Percentiles rank a stretch among this genome's conserved stretches.
Evolutionary conservation across 2,888 invertebrate genomes (phyloP).

Genomic region (Tholera decimalis): DNA sequence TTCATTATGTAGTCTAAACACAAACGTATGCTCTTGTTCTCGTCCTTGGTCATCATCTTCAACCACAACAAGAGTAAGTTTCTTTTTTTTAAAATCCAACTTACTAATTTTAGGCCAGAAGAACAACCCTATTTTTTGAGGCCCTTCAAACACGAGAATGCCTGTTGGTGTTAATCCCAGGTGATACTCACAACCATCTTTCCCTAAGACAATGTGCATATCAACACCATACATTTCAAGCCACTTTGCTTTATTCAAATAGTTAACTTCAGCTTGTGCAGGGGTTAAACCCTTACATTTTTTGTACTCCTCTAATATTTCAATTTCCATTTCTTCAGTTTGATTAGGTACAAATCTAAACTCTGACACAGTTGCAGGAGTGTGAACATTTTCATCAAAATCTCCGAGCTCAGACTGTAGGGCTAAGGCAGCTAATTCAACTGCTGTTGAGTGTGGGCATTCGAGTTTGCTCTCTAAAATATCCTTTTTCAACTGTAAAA

Average conservation of each 20-base stretch:
- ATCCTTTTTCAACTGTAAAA: slow-evolving; percentile 99
- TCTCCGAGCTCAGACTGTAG: slow-evolving; percentile 99
- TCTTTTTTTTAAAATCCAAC: slow-evolving; percentile 99
- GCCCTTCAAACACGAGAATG: slow-evolving; percentile 99
- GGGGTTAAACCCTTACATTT: slow-evolving; percentile 97
- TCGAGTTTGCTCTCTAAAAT: slow-evolving; percentile 97
- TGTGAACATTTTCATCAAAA: slow-evolving; percentile 97
- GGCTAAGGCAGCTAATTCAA: slow-evolving; percentile 97
- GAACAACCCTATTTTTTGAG: slow-evolving; percentile 99
- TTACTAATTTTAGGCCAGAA: slow-evolving; percentile 99
- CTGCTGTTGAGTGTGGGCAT: slow-evolving; percentile 96
- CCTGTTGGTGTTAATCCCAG: slow-evolving; percentile 99
- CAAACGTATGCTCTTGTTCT: slow-evolving; percentile 99
- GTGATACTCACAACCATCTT: slow-evolving; percentile 99
- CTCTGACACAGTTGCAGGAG: slow-evolving; percentile 99
- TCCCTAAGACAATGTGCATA: slow-evolving; percentile 99
- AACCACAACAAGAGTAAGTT: slow-evolving; percentile 98
- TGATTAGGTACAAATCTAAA: slow-evolving; percentile 99
- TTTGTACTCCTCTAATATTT: slow-evolving; percentile 97
- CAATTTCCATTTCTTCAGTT: slow-evolving; percentile 98
- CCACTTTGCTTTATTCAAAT: slow-evolving; percentile 99
- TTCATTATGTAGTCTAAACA: slow-evolving; percentile 98
- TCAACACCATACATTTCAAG: slow-evolving; percentile 99
- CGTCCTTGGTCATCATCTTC: slow-evolving; percentile 99
- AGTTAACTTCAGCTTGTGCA: slow-evolving; percentile 98